These are phyloP conservation scores for Sebastes hubbsi DNA, from an alignment of 2,797 vertebrate species.

Conservation along the genomic window DNA sequence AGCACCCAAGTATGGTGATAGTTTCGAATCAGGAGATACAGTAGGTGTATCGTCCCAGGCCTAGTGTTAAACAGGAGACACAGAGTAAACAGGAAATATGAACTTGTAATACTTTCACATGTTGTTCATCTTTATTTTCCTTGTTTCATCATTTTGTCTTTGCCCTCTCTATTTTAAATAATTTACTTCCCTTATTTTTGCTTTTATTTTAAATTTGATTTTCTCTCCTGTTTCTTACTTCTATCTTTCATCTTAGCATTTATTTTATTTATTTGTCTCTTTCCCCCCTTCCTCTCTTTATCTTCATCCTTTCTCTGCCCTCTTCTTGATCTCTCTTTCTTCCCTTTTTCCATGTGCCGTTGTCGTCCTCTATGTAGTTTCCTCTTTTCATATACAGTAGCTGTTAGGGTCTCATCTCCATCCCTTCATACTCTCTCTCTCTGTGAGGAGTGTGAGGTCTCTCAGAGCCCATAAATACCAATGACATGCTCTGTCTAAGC, in stretches of 20 bases:
- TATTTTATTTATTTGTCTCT: neutral
- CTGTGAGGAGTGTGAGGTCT: conserved; percentile 19
- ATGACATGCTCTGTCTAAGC: conserved; percentile 42
- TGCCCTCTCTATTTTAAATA: neutral
- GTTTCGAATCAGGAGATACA: too few species aligned
- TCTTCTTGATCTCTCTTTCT: neutral
- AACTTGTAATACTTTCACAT: neutral
- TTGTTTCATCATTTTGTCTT: neutral
- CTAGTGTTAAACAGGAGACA: neutral
- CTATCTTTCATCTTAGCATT: neutral
- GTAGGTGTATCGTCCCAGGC: too few species aligned
- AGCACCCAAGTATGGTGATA: too few species aligned
- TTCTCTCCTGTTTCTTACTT: neutral
- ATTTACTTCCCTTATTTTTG: neutral
- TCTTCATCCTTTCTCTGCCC: neutral
- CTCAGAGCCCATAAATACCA: conserved; percentile 43
- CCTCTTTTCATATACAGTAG: neutral
- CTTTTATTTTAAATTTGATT: neutral
- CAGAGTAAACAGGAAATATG: conserved; percentile 12
- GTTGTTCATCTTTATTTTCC: neutral
- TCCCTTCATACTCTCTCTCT: conserved; percentile 1
- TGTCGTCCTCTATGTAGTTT: neutral
- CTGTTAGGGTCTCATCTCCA: conserved; percentile 10
- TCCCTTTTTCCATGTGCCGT: neutral
- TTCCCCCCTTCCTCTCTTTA: neutral